phyloP scores from a whole-genome alignment of 2,888 invertebrate genomes.

The Lucinisca nassula region DNA sequence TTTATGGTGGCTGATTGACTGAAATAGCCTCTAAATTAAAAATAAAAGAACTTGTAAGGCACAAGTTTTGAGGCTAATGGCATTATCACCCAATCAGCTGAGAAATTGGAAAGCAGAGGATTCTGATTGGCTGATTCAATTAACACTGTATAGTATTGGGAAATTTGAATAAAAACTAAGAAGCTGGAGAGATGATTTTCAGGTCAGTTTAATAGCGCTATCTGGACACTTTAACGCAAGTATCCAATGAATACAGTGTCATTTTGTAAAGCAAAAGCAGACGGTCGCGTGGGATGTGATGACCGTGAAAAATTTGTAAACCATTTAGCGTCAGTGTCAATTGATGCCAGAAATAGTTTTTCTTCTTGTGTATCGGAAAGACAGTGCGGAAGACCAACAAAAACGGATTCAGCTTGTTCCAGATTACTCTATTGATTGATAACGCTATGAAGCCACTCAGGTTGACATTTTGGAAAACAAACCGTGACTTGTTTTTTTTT shows the following conservation, averaged over 20 bases:
- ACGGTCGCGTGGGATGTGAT: too few species aligned
- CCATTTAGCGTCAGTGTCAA: background rate
- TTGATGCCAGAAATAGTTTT: background rate
- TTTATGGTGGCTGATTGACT: background rate
- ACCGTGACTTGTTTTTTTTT: too few species aligned
- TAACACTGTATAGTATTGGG: background rate
- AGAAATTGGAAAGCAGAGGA: slow-evolving; percentile 4
- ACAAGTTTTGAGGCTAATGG: background rate
- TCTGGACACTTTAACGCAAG: background rate
- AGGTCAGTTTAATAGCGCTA: background rate
- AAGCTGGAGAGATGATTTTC: background rate
- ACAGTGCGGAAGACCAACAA: background rate
- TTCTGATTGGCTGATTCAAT: background rate
- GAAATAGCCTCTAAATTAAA: slow-evolving; percentile 5
- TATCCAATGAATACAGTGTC: background rate
- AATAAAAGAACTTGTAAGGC: background rate
- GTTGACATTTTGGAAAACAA: too few species aligned
- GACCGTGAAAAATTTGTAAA: background rate
- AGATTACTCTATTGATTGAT: background rate
- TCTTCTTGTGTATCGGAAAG: background rate
- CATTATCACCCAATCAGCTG: background rate
- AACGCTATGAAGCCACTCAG: too few species aligned
- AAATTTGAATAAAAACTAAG: background rate
- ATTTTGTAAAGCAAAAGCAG: background rate
- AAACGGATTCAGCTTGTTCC: background rate